Base-by-base conservation (phyloP, 1,140 invertebrate genomes). In the Chrysomallon squamiferum region DNA sequence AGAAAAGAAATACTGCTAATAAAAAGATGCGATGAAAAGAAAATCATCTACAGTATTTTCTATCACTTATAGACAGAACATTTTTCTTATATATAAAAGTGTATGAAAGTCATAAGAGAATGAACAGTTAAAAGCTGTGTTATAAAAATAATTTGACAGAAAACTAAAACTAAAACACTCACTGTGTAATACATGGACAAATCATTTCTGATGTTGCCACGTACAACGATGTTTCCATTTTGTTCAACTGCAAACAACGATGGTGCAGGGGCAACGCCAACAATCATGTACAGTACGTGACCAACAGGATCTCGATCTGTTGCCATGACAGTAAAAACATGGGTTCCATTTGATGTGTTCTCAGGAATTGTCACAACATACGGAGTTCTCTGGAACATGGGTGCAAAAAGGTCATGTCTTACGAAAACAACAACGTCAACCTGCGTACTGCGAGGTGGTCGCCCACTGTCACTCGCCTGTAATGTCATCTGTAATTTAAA, bases 121-220 rank as follows among this genome's bases (percentile, higher is more conserved):
- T n/a, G n/a, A n/a, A n/a, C n/a, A n/a, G n/a, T n/a, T n/a, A n/a
- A n/a, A n/a, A n/a, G n/a, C n/a, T n/a, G n/a, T n/a, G n/a, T n/a
- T n/a, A n/a, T n/a, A n/a, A n/a, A n/a, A n/a, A n/a, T n/a, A n/a
- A n/a, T n/a, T n/a, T n/a, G n/a, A n/a, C n/a, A n/a, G n/a, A n/a
- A n/a, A n/a, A n/a, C n/a, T n/a, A n/a, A n/a, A 7, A 18, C 30
- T 29, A 20, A 61, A 45, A 61, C 2, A 68, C 68, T 52, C 62
- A 72, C 69, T 22, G 49, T 60, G 18, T 72, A 72, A n/a, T 38
- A 32, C 32, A 60, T 61, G 35, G 38, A 30, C 6, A 27, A 45
- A 75, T 96, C 94, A 69, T 91, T 91, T 2, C 91, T 90, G 41
- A 98, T 85, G 62, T 91, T 92, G 65, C 91, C 91, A 25, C 92